These are phyloP conservation scores for Anagrus nilaparvatae DNA, from an alignment of 1,140 invertebrate species.

Conservation along the genomic window DNA sequence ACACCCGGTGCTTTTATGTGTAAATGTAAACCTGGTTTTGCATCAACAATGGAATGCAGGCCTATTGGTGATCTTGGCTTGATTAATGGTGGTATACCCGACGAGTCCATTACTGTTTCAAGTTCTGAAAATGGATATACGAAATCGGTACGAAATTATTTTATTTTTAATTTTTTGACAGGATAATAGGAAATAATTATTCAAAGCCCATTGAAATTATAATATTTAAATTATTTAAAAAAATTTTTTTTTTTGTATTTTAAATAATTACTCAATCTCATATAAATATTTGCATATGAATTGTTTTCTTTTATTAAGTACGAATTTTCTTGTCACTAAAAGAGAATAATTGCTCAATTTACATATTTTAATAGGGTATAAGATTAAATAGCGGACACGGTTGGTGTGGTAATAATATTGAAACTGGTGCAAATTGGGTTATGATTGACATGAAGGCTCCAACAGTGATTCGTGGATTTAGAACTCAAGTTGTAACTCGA, in stretches of 20 bases:
- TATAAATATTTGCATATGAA: too few relatives aligned
- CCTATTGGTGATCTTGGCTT: slow-evolving; percentile 81
- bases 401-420: slow-evolving; percentile 80
- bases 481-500: slow-evolving; percentile 75
- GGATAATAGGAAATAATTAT: too few relatives aligned
- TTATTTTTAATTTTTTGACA: too few relatives aligned
- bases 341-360: slow-evolving; percentile 9
- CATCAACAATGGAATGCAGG: slow-evolving; percentile 79
- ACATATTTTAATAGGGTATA: slow-evolving; percentile 60
- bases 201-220: too few relatives aligned
- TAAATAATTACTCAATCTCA: too few relatives aligned
- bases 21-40: slow-evolving; percentile 76
- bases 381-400: slow-evolving; percentile 71
- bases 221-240: not conserved
- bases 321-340: too few relatives aligned
- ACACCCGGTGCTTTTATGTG: slow-evolving; percentile 85
- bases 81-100: slow-evolving; percentile 79
- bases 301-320: too few relatives aligned
- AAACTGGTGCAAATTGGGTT: slow-evolving; percentile 81
- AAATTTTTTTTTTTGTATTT: slow-evolving; percentile 1
- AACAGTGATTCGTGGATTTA: slow-evolving; percentile 80
- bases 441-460: slow-evolving; percentile 79
- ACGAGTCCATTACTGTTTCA: slow-evolving; percentile 80
- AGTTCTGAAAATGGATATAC: slow-evolving; percentile 68
- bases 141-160: slow-evolving; percentile 55